These are phyloP conservation scores for Miniopterus natalensis DNA, from an alignment of 2,113 vertebrate genomes.

Conservation along the genomic window DNA sequence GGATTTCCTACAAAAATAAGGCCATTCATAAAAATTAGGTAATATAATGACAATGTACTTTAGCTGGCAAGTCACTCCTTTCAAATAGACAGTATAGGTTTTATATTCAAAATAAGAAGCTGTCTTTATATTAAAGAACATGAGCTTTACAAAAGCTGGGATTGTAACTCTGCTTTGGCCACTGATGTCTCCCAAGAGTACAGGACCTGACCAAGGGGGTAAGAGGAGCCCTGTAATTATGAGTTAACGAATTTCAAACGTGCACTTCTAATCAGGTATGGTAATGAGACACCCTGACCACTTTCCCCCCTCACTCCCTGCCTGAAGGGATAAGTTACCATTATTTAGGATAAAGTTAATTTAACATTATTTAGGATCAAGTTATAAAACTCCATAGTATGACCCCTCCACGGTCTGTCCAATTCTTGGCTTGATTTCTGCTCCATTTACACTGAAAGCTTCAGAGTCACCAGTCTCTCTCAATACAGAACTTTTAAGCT, in stretches of 20 bases:
- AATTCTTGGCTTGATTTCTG: not conserved
- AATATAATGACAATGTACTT: not conserved
- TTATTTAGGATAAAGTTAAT: not conserved
- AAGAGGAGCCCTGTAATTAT: not conserved
- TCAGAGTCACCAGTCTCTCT: not conserved
- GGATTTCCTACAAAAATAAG: not conserved
- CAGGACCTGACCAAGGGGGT: fast-evolving
- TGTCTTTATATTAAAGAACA: not conserved
- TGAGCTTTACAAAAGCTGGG: not conserved
- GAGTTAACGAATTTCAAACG: not conserved
- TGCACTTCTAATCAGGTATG: fast-evolving
- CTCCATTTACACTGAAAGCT: not conserved
- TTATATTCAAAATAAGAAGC: not conserved
- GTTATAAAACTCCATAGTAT: not conserved
- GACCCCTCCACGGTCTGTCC: no score
- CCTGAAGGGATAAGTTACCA: not conserved
- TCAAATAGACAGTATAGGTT: not conserved
- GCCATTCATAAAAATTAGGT: not conserved
- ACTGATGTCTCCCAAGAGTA: not conserved
- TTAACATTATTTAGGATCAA: not conserved
- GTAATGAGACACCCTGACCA: not conserved
- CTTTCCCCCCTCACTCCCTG: no score
- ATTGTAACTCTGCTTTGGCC: not conserved
- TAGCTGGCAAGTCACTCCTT: not conserved
- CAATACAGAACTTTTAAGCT: not conserved